Conservation (phyloP, 2,797 vertebrate species). For the Emydoidea blandingii region DNA sequence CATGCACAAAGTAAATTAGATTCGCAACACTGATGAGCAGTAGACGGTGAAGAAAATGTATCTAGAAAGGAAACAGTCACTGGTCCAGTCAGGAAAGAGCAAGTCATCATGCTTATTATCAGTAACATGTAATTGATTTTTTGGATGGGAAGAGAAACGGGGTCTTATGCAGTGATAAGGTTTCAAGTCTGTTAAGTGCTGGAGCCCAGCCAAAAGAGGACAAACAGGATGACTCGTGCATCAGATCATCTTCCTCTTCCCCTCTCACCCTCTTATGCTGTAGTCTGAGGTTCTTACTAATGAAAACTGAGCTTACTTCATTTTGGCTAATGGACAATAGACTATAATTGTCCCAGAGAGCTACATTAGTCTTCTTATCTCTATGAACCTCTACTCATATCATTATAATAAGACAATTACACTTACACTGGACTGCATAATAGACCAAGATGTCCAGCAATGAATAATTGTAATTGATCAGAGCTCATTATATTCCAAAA, state of each 20-base stretch:
- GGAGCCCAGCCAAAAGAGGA: background rate
- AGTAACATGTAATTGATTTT: constrained; percentile 41
- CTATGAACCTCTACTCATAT: constrained; percentile 15
- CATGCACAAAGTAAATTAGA: constrained; percentile 4
- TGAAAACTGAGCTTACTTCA: constrained; percentile 60
- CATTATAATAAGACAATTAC: constrained; percentile 57
- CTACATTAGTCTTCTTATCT: constrained; percentile 53
- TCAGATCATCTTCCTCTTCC: background rate
- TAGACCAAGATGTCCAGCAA: constrained; percentile 30
- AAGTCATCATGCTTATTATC: constrained; percentile 25
- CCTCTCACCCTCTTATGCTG: background rate
- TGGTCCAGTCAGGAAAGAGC: background rate
- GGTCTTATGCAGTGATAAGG: background rate
- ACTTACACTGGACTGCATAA: constrained; percentile 43
- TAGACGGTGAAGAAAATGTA: background rate
- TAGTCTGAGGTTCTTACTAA: constrained; percentile 27
- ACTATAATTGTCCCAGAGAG: constrained; percentile 44
- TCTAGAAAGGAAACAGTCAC: constrained; percentile 9
- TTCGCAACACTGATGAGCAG: background rate
- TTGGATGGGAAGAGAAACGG: background rate
- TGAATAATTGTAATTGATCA: constrained; percentile 50
- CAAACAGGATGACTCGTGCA: constrained; percentile 7
- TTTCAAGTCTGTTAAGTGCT: background rate
- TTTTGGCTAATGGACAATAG: constrained; percentile 40
- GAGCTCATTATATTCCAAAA: constrained; percentile 35